A percentile compares a stretch with the other conserved stretches of the same genome.
These are phyloP conservation scores for Tympanoctomys barrerae DNA, from an alignment of 2,797 vertebrate species.

Conservation along the genomic window DNA sequence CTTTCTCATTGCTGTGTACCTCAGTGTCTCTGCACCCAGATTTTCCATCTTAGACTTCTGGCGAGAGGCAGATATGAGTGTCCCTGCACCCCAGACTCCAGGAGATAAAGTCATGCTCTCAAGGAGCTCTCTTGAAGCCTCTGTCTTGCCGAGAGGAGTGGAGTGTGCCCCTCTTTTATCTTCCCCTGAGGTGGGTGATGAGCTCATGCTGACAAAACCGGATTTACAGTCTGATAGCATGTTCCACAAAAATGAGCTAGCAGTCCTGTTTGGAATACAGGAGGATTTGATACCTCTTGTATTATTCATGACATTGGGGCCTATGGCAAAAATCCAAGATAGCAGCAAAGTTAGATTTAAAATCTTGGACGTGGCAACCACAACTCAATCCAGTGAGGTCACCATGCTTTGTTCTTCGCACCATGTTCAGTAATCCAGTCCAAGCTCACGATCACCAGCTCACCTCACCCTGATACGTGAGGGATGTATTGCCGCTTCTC, in stretches of 20 bases:
- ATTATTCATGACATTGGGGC: background rate
- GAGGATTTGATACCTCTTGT: background rate
- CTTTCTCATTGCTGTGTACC: background rate
- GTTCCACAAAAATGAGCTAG: background rate
- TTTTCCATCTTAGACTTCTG: background rate
- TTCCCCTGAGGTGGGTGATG: background rate
- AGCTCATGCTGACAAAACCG: background rate
- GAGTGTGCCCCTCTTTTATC: background rate
- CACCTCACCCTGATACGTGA: background rate
- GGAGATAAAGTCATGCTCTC: background rate
- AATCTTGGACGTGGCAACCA: background rate
- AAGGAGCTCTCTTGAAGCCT: background rate
- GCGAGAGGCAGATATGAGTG: background rate
- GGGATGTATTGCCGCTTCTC: background rate
- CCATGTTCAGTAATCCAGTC: background rate
- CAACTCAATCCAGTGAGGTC: background rate
- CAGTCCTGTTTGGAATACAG: background rate
- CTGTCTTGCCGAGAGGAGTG: background rate
- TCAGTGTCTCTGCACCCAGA: background rate
- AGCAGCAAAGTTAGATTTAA: slow-evolving; percentile 42
- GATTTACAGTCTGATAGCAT: background rate
- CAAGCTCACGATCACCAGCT: background rate
- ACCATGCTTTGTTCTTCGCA: background rate
- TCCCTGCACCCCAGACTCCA: background rate
- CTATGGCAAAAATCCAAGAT: slow-evolving; percentile 12